Evolutionary conservation across 2,797 vertebrate genomes (phyloP), one percentile per base, ranked within the genome.

Genomic region (Falco rusticolus): DNA sequence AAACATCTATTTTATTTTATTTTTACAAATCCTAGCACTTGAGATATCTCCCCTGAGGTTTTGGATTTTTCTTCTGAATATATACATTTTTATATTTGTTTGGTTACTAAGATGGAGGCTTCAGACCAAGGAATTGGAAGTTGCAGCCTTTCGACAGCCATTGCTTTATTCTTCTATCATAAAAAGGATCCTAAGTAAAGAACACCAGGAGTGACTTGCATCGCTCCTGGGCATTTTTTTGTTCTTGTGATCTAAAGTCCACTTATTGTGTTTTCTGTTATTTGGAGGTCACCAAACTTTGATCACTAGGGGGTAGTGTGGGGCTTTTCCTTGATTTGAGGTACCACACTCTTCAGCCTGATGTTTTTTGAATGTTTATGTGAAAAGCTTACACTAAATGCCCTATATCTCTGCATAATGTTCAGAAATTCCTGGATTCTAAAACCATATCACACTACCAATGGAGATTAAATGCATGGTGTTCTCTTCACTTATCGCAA

Each of bases 191-290:
- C 96, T 98, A 98, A 98, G 98, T 98, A 98, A 98, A 98, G 98
- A 98, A 98, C 97, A 98, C 97, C 97, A 98, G 97, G 97, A 96
- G 98, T 98, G 98, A 97, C 98, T 98, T 97, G 94, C 91, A 97
- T 98, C 84, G 98, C 98, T 98, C 96, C 98, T 98, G 98, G 98
- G 98, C 98, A 98, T 98, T 97, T 98, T 98, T 98, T 98, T 98
- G 98, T 98, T 98, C 98, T 98, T 98, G 91, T 98, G 98, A 98
- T 98, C 98, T 98, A 41, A 98, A 98, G 98, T 98, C 98, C 98
- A 98, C 96, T 98, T 98, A 98, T 9, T 98, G 95, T 97, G 97
- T 98, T 98, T 98, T 98, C 96, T 98, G 95, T 98, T 98, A 98
- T 98, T 98, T 98, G 97, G 98, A 98, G 98, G 98, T 98, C 98